Conservation (phyloP, 2,113 vertebrate genomes). For the Stictonetta naevosa region DNA sequence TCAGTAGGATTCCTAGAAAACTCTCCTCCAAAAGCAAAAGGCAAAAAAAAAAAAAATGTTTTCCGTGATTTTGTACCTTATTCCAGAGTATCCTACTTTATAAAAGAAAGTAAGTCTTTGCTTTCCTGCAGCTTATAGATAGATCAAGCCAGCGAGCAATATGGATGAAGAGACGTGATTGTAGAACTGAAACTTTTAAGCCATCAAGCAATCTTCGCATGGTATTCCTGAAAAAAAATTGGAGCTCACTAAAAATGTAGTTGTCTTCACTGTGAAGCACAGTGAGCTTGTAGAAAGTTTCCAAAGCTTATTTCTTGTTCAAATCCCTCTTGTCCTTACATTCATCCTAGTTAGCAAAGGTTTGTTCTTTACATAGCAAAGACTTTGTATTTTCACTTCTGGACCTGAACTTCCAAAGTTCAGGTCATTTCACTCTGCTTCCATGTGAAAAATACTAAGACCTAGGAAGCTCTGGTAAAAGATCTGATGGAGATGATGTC, state of each 20-base stretch:
- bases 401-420: not conserved
- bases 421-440: not conserved
- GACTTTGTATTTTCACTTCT: not conserved
- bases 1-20: not conserved
- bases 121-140: not conserved
- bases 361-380: not conserved
- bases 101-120: not conserved
- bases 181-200: not conserved
- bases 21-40: not conserved
- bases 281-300: not conserved
- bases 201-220: not conserved
- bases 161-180: not conserved
- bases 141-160: not conserved
- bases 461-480: not conserved
- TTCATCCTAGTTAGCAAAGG: not conserved
- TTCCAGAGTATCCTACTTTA: not conserved
- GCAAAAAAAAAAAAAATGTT: rapidly evolving
- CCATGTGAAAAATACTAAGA: too few relatives aligned
- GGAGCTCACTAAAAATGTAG: not conserved
- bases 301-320: not conserved
- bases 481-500: not conserved
- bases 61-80: not conserved
- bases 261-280: not conserved
- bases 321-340: not conserved
- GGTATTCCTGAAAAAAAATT: not conserved